Evolutionary conservation across 2,888 invertebrate species (phyloP).

Genomic region (Leucania comma): DNA sequence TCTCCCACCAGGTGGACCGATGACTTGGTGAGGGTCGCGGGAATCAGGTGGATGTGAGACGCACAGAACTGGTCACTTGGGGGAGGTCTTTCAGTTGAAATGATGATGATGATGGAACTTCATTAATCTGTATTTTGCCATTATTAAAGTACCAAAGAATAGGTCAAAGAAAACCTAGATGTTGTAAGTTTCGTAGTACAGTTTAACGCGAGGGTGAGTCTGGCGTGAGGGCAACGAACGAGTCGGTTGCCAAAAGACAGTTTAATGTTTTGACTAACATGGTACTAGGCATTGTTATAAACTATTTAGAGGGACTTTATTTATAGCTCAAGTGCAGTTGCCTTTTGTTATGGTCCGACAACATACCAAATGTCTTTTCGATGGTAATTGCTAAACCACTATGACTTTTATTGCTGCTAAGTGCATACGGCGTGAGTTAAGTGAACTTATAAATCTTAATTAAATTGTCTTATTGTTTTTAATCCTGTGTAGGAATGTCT

Average conservation of each 20-base stretch:
- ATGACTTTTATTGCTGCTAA: conserved; percentile 9
- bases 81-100: too few species aligned
- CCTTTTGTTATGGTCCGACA: conserved; percentile 21
- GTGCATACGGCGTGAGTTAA: background rate
- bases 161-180: background rate
- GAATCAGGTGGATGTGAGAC: too few species aligned
- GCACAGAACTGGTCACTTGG: too few species aligned
- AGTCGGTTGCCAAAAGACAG: conserved; percentile 50
- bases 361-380: conserved; percentile 21
- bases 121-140: background rate
- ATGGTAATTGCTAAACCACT: conserved; percentile 34
- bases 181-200: background rate
- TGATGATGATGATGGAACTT: too few species aligned
- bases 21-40: too few species aligned
- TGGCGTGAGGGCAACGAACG: conserved; percentile 36
- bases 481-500: too few species aligned
- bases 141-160: background rate
- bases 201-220: background rate
- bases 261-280: conserved; percentile 56
- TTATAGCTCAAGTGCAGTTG: conserved; percentile 37
- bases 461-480: background rate
- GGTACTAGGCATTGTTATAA: conserved; percentile 33
- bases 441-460: background rate
- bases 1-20: too few species aligned
- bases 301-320: conserved; percentile 38